Percentiles rank a stretch among this genome's conserved stretches.
Conservation (phyloP, 1,140 invertebrate species). For the Pogonus chalceus region DNA sequence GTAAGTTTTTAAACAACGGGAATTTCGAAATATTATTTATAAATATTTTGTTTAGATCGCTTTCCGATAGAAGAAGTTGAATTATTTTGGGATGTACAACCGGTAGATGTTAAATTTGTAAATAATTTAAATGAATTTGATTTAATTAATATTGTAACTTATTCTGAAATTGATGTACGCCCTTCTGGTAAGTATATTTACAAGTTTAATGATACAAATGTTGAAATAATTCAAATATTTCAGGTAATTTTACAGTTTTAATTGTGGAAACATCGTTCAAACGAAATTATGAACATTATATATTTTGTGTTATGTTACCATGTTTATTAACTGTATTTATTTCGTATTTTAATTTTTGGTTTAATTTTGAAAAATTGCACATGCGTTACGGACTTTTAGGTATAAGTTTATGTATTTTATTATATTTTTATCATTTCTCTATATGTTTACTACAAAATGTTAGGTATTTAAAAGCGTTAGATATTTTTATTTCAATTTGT, state of each 20-base stretch:
- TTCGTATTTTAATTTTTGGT: constrained; percentile 16
- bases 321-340: constrained; percentile 13
- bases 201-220: not conserved
- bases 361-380: constrained; percentile 8
- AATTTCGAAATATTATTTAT: not conserved
- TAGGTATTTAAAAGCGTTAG: constrained; percentile 18
- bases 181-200: constrained; percentile 2
- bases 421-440: constrained; percentile 14
- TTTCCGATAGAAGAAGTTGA: constrained; percentile 17
- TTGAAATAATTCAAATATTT: not conserved
- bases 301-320: constrained; percentile 14
- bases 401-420: constrained; percentile 4
- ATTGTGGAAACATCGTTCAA: constrained; percentile 13
- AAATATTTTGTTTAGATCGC: constrained; percentile 11
- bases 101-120: constrained; percentile 8
- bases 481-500: constrained; percentile 17
- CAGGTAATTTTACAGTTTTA: constrained; percentile 18
- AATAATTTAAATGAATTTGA: constrained; percentile 14
- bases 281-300: constrained; percentile 12
- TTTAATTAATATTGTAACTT: constrained; percentile 12
- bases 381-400: constrained; percentile 8
- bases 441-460: constrained; percentile 11
- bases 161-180: constrained; percentile 12
- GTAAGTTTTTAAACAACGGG: constrained; percentile 13
- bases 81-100: constrained; percentile 12